phyloP scores from a whole-genome alignment of 2,797 vertebrate species.

The Eospalax fontanierii region DNA sequence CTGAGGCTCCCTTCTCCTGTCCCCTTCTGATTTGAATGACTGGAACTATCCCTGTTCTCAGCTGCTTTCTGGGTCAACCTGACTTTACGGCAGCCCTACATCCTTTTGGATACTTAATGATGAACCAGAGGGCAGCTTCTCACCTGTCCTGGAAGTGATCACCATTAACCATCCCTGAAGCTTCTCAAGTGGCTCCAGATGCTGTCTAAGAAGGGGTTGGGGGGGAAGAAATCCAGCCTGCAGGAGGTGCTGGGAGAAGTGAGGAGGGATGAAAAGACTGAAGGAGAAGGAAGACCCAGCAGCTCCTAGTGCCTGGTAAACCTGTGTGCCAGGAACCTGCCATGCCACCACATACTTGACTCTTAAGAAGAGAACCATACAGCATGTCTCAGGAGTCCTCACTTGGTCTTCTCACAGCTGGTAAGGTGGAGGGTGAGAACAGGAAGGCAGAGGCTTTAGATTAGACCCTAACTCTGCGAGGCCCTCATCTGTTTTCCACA shows the following conservation, averaged over 20 bases:
- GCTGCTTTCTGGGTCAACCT: neutral
- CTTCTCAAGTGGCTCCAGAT: constrained; percentile 72
- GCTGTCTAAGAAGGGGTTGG: constrained; percentile 31
- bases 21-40: neutral
- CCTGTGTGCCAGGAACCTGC: neutral
- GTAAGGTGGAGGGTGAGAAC: neutral
- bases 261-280: constrained; percentile 31
- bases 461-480: neutral
- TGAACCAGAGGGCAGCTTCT: constrained; percentile 72
- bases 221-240: constrained; percentile 5
- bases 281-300: constrained; percentile 52
- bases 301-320: neutral
- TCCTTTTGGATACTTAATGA: constrained; percentile 57
- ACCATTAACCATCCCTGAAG: constrained; percentile 71
- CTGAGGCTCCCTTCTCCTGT: neutral
- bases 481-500: neutral
- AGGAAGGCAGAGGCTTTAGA: neutral
- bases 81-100: constrained; percentile 35
- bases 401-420: neutral
- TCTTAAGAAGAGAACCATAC: neutral
- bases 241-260: constrained; percentile 49
- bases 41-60: neutral
- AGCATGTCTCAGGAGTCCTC: neutral
- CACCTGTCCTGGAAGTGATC: constrained; percentile 56
- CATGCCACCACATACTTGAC: neutral